These are phyloP conservation scores for Ophthalmotilapia sp. DNA, from an alignment of 2,113 vertebrate species.

Conservation along the genomic window DNA sequence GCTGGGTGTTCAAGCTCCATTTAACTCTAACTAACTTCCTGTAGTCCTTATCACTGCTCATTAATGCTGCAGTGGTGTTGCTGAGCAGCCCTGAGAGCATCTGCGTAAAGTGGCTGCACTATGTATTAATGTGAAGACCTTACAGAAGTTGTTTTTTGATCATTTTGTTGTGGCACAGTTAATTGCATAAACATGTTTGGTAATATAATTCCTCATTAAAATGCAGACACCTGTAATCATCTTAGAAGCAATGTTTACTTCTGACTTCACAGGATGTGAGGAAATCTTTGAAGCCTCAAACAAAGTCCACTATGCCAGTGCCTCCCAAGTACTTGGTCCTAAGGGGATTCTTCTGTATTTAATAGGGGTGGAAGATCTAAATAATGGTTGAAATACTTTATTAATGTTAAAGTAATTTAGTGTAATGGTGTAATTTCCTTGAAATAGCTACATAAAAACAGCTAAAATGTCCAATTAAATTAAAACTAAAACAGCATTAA, in stretches of 20 bases:
- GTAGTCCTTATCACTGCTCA: constrained; percentile 64
- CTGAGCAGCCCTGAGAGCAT: constrained; percentile 14
- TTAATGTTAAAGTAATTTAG: neutral
- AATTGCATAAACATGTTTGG: constrained; percentile 16
- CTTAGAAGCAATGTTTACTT: constrained; percentile 21
- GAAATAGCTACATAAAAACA: neutral
- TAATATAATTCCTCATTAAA: constrained; percentile 17
- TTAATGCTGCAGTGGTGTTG: constrained; percentile 44
- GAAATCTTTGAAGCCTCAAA: constrained; percentile 9
- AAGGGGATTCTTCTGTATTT: neutral
- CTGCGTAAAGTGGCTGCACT: constrained; percentile 22
- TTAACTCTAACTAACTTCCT: constrained; percentile 65
- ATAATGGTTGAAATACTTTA: neutral
- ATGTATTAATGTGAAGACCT: neutral
- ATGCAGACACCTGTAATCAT: constrained; percentile 22
- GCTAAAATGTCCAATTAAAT: neutral
- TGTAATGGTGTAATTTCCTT: neutral
- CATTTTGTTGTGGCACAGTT: constrained; percentile 15
- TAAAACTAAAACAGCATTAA: neutral
- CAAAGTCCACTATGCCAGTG: neutral
- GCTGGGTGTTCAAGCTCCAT: constrained; percentile 71
- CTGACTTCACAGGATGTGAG: neutral
- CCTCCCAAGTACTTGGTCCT: neutral
- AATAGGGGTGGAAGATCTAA: no score
- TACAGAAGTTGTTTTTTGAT: neutral